A percentile compares a stretch with the other conserved stretches of the same genome.
Evolutionary conservation across 1,140 invertebrate genomes (phyloP).

Genomic region (Anoplolepis gracilipes): DNA sequence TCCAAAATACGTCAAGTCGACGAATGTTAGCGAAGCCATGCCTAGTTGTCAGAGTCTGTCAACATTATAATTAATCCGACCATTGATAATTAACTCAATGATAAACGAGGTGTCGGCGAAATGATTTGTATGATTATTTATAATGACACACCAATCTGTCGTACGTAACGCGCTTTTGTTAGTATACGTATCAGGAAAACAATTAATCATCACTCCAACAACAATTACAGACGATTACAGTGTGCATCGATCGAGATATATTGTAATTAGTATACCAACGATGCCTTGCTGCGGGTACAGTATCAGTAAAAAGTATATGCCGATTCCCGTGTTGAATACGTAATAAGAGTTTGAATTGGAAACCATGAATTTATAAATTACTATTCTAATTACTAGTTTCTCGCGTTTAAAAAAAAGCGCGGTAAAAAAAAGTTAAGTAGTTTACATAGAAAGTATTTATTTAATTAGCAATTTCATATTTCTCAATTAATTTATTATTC

Average conservation of each 20-base stretch:
- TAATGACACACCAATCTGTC: constrained; percentile 72
- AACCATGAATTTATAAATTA: neutral
- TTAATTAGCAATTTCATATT: neutral
- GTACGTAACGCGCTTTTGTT: constrained; percentile 64
- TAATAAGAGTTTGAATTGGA: neutral
- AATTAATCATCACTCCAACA: constrained; percentile 74
- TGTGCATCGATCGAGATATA: constrained; percentile 67
- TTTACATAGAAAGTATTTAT: neutral
- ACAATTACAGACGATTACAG: constrained; percentile 73
- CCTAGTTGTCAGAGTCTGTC: constrained; percentile 50
- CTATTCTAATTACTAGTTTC: neutral
- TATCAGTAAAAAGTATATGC: constrained; percentile 24
- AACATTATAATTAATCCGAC: constrained; percentile 68
- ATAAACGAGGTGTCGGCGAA: constrained; percentile 68
- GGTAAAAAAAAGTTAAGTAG: too few relatives aligned
- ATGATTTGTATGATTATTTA: constrained; percentile 76
- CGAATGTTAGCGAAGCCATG: constrained; percentile 26
- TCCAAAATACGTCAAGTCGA: constrained; percentile 23
- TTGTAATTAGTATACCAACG: constrained; percentile 67
- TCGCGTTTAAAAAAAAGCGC: neutral
- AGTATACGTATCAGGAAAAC: constrained; percentile 45
- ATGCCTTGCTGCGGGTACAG: constrained; percentile 30
- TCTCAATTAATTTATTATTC: neutral
- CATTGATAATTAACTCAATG: constrained; percentile 74
- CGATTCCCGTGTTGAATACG: neutral